Conservation (phyloP, 2,888 invertebrate species). For the Drosophila ochracea region DNA sequence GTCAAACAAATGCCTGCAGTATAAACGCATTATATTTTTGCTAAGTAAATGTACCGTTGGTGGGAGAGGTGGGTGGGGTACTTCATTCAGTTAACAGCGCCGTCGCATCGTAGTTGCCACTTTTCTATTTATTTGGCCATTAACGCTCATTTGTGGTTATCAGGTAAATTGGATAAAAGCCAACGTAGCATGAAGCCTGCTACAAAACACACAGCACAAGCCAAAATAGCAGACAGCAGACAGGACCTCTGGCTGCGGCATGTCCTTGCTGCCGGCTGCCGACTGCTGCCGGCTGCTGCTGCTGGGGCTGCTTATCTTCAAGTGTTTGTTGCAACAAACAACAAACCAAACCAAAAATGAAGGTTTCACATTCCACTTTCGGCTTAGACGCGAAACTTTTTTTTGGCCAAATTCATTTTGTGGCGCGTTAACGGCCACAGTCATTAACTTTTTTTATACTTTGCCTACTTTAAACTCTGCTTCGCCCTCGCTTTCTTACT, state of each 20-base stretch:
- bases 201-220: slow-evolving; percentile 41
- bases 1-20: slow-evolving; percentile 33
- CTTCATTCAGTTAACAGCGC: slow-evolving; percentile 66
- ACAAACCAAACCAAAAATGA: slow-evolving; percentile 40
- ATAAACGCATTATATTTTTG: slow-evolving; percentile 68
- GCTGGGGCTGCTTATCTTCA: slow-evolving; percentile 63
- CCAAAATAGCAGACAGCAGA: slow-evolving; percentile 8
- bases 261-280: slow-evolving; percentile 20
- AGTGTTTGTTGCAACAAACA: slow-evolving; percentile 68
- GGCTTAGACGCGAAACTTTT: slow-evolving; percentile 36
- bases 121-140: slow-evolving; percentile 81
- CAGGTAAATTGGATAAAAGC: slow-evolving; percentile 81
- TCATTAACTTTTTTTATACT: slow-evolving; percentile 74
- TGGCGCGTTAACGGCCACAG: slow-evolving; percentile 59
- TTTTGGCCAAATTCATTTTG: slow-evolving; percentile 52
- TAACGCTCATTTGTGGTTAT: slow-evolving; percentile 80
- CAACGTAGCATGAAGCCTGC: slow-evolving; percentile 75
- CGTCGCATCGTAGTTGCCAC: slow-evolving; percentile 75
- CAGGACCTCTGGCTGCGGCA: slow-evolving; percentile 29
- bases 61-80: neutral
- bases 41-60: slow-evolving; percentile 64
- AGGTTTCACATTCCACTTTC: slow-evolving; percentile 44
- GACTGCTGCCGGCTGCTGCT: slow-evolving; percentile 6
- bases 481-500: neutral
- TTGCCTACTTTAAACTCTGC: neutral